A percentile compares a stretch with the other conserved stretches of the same genome.
Conservation (phyloP, 64 coral and sea anemone genomes). For the Dendronephthya gigantea region DNA sequence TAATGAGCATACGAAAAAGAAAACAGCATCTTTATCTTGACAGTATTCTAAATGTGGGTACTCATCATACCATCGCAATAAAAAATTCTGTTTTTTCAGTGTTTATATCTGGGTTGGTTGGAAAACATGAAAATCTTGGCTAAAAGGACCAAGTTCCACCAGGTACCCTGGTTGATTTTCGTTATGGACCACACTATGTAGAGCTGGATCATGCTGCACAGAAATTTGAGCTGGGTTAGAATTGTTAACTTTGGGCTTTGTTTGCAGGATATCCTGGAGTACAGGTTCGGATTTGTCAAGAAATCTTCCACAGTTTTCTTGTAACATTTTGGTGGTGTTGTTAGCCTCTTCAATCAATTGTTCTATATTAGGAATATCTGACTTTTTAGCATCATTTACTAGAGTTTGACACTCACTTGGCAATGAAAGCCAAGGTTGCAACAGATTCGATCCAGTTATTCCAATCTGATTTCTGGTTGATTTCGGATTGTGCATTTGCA, state of each 20-base stretch:
- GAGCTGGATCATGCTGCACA: no score
- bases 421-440: background rate
- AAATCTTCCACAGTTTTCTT: background rate
- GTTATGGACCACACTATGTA: no score
- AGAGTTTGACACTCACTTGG: background rate
- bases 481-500: background rate
- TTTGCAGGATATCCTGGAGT: background rate
- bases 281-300: background rate
- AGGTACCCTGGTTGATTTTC: no score
- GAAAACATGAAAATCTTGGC: no score
- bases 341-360: background rate
- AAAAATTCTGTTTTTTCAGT: no score
- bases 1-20: conserved; percentile 10
- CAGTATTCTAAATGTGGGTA: background rate
- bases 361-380: background rate
- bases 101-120: no score
- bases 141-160: no score
- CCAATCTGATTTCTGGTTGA: background rate
- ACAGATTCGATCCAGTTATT: background rate
- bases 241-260: no score
- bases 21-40: background rate
- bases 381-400: background rate
- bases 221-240: no score
- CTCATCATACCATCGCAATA: no score
- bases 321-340: background rate